phyloP scores from a whole-genome alignment of 1,140 invertebrate genomes.

The Nephila pilipes region DNA sequence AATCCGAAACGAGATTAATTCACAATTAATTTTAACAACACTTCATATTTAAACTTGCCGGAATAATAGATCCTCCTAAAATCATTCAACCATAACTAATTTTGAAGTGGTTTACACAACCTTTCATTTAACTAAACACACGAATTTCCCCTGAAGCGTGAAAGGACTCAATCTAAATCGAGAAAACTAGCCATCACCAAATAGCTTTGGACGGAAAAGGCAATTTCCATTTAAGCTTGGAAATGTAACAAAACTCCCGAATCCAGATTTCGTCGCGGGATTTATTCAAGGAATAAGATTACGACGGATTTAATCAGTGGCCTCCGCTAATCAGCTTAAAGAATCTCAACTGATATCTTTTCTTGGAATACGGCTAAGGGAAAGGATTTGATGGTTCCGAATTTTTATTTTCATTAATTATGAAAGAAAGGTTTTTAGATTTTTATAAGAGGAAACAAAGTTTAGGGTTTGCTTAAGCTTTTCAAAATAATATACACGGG shows the following conservation, averaged over 20 bases:
- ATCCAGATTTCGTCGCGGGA: not conserved
- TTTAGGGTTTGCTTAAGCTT: too few relatives aligned
- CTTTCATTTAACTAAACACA: too few relatives aligned
- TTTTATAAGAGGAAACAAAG: not conserved
- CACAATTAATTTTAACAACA: too few relatives aligned
- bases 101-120: too few relatives aligned
- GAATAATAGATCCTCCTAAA: too few relatives aligned
- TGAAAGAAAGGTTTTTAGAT: not conserved
- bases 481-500: too few relatives aligned
- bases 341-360: not conserved
- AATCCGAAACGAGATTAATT: too few relatives aligned
- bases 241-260: not conserved
- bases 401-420: not conserved
- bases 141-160: not conserved
- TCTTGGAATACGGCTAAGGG: not conserved
- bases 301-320: not conserved
- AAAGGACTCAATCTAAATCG: not conserved
- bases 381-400: not conserved
- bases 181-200: not conserved
- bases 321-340: not conserved
- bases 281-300: not conserved
- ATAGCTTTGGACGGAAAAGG: not conserved
- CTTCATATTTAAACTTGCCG: too few relatives aligned
- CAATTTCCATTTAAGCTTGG: not conserved
- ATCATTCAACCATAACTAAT: too few relatives aligned